Percentiles rank a stretch among this genome's conserved stretches.
Evolutionary conservation across 35 echinoderm and acorn worm genomes (phyloP).

Genomic region (Ophiothrix spiculata): DNA sequence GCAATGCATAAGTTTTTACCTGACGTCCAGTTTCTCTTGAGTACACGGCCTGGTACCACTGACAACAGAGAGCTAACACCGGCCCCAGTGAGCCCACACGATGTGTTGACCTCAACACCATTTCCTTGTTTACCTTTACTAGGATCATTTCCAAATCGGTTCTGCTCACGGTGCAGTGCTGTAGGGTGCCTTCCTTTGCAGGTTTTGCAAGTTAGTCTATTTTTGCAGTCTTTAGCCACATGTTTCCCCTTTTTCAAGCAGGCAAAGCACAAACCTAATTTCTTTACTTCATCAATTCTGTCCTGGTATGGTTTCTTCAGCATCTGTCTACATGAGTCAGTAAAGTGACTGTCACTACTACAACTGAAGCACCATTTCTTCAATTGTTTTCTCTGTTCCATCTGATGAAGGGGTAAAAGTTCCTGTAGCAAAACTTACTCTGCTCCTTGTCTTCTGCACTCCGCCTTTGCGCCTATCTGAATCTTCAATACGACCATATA

Average conservation of each 20-base stretch:
- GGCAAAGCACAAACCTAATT: background rate
- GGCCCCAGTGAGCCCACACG: background rate
- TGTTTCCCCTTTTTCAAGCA: background rate
- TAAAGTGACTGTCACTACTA: background rate
- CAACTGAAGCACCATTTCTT: background rate
- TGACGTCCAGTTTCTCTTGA: background rate
- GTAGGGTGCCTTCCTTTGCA: background rate
- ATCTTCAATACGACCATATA: background rate
- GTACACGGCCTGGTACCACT: background rate
- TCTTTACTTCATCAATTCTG: background rate
- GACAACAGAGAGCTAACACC: background rate
- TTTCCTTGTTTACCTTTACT: background rate
- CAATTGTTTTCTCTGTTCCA: background rate
- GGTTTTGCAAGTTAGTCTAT: background rate
- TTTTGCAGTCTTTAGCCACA: background rate
- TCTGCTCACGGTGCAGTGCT: background rate
- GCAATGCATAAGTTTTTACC: background rate
- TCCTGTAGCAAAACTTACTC: background rate
- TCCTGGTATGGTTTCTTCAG: background rate
- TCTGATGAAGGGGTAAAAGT: too few species aligned
- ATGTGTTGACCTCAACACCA: background rate
- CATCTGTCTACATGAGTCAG: background rate
- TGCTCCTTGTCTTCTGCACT: background rate
- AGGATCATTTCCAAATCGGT: background rate
- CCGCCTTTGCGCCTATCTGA: background rate